Conservation (phyloP, 1,140 invertebrate genomes). For the Calosoma granatense region DNA sequence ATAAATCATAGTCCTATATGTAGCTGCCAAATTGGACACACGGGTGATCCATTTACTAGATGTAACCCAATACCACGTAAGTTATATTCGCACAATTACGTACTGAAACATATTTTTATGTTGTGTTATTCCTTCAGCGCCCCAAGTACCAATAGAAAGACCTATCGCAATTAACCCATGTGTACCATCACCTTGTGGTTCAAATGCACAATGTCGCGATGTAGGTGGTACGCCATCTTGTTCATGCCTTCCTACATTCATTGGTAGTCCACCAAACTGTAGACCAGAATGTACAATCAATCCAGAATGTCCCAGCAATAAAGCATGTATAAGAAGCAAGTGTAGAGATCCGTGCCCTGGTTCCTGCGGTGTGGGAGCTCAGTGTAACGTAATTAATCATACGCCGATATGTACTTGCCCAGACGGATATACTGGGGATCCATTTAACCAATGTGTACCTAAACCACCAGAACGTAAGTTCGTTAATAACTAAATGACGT, state of each 20-base stretch:
- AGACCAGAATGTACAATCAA: conserved; percentile 57
- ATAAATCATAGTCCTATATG: conserved; percentile 63
- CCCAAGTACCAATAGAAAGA: not conserved
- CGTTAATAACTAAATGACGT: not conserved
- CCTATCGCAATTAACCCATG: conserved; percentile 44
- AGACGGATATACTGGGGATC: conserved; percentile 54
- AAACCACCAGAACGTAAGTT: conserved; percentile 29
- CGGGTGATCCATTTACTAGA: conserved; percentile 64
- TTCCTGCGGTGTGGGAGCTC: conserved; percentile 50
- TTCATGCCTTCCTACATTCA: conserved; percentile 50
- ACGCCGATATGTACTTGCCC: conserved; percentile 54
- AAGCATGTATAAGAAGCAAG: conserved; percentile 56
- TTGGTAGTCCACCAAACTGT: conserved; percentile 57
- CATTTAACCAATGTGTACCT: conserved; percentile 45
- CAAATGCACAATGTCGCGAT: conserved; percentile 50
- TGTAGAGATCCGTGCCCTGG: conserved; percentile 58
- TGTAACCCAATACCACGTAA: conserved; percentile 48
- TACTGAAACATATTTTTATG: not conserved
- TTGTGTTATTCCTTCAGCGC: not conserved
- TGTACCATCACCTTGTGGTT: conserved; percentile 56
- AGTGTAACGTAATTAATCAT: conserved; percentile 56
- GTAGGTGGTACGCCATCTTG: conserved; percentile 49
- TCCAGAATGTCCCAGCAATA: conserved; percentile 54
- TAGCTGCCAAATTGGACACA: conserved; percentile 52
- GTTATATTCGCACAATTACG: conserved; percentile 23